Evolutionary conservation across 2,888 invertebrate species (phyloP), one percentile per base, ranked within the genome.

Genomic region (Drosophila peninsularis): DNA sequence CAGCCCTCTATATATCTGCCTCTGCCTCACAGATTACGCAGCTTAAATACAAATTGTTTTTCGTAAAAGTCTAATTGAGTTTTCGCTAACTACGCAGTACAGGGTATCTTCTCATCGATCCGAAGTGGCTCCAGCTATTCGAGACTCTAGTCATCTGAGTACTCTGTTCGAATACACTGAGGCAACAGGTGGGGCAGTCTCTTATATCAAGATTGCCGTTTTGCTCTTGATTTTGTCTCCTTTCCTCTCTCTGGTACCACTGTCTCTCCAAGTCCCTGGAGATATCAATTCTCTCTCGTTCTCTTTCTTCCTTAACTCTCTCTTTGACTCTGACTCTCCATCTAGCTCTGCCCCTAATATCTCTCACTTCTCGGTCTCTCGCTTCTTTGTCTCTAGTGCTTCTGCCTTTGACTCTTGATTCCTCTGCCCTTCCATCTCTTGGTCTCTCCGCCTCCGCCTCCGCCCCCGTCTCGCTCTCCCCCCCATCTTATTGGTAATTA

Each of bases 21-120:
- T 10, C 11, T 32, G 17, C 7, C 32, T 2, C 32, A 30, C 30
- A 32, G 47, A 47, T 32, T 47, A 13, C 32, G 17, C 47, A 17
- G 45, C 27, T 45, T 45, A 45, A 45, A 5, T 45, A 45, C 45
- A 30, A 45, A 45, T 45, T 45, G 45, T 45, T 45, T 45, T 45
- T 45, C 45, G 10, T 6, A 0, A 30, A 17, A 45, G 30, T 30
- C 11, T 30, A 47, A 32, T 32, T 47, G 17, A 47, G 19, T 30
- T 30, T 10, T 11, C 27, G 27, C n/a, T n/a, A 17, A 11, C 5
- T 10, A 27, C n/a, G n/a, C 1, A 7, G 27, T 27, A 17, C 45
- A 45, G 45, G 45, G 45, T 27, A 45, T 45, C 45, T n/a, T 0
- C n/a, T 45, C 10, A n/a, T 27, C 10, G n/a, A 45, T n/a, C 10